These are phyloP conservation scores for Drosophila stalkeri DNA, from an alignment of 2,888 invertebrate genomes.

Conservation along the genomic window DNA sequence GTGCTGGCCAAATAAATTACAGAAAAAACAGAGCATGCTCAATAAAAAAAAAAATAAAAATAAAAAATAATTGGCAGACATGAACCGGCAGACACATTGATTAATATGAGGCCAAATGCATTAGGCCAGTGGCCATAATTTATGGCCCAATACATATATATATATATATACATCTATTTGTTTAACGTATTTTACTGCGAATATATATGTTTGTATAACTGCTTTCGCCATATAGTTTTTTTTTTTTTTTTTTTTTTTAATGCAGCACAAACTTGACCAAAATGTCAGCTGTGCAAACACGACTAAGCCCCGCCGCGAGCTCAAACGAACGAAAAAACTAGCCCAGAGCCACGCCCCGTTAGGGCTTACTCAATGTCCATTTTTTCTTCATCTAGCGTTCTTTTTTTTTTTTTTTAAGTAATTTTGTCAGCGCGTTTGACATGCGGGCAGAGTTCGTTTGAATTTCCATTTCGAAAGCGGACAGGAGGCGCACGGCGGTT, in stretches of 20 bases:
- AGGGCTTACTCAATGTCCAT: background rate
- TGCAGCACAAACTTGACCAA: slow-evolving; percentile 66
- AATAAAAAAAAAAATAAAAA: background rate
- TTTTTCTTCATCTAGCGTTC: slow-evolving; percentile 2
- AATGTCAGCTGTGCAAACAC: slow-evolving; percentile 75
- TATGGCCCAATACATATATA: slow-evolving; percentile 41
- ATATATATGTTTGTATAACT: slow-evolving; percentile 29
- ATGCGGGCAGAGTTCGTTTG: slow-evolving; percentile 68
- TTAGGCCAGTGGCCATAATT: slow-evolving; percentile 72
- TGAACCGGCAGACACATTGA: slow-evolving; percentile 65
- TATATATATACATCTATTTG: slow-evolving; percentile 35
- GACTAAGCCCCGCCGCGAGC: slow-evolving; percentile 45
- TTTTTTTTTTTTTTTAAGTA: slow-evolving; percentile 12
- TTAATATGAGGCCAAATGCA: slow-evolving; percentile 79
- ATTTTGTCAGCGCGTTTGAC: slow-evolving; percentile 47
- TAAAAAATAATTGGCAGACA: slow-evolving; percentile 52
- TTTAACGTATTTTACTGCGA: slow-evolving; percentile 42
- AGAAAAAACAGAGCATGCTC: slow-evolving; percentile 37
- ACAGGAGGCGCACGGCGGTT: slow-evolving; percentile 9
- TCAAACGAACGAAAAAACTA: background rate
- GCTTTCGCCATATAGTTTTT: background rate
- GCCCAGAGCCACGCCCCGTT: slow-evolving; percentile 12
- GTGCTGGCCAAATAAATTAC: slow-evolving; percentile 67
- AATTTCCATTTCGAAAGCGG: slow-evolving; percentile 61
- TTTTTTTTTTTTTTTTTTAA: slow-evolving; percentile 18